phyloP scores from a whole-genome alignment of 2,113 vertebrate species.

The Columba livia region DNA sequence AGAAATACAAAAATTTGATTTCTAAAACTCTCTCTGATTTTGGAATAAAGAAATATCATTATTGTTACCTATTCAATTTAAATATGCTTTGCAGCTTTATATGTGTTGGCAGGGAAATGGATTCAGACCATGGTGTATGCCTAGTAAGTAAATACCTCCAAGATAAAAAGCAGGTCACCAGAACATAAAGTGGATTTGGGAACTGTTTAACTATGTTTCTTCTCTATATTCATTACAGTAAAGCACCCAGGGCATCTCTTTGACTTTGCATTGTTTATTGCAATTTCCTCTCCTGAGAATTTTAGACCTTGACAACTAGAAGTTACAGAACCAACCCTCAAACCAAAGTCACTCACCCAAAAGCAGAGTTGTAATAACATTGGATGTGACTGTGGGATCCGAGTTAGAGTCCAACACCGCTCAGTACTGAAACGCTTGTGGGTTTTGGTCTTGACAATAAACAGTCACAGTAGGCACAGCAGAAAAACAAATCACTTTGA shows the following conservation, averaged over 20 bases:
- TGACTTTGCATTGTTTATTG: not conserved
- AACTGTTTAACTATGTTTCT: not conserved
- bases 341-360: not conserved
- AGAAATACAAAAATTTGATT: not conserved
- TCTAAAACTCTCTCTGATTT: not conserved
- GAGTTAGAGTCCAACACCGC: not conserved
- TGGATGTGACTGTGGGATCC: accelerated
- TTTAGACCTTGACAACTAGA: not conserved
- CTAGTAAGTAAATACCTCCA: not conserved
- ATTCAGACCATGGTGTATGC: not conserved
- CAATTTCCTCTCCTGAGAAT: not conserved
- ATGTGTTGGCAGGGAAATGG: not conserved
- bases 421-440: not conserved
- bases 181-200: not conserved
- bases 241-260: not conserved
- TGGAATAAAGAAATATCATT: not conserved
- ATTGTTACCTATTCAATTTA: not conserved
- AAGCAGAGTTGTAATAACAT: not conserved
- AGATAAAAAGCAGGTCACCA: not conserved
- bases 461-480: not conserved
- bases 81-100: constrained; percentile 1
- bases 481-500: not conserved
- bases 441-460: not conserved
- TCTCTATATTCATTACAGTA: not conserved
- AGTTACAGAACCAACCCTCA: not conserved